These are phyloP conservation scores for Chrysolina haemoptera DNA, from an alignment of 2,888 invertebrate genomes.

Conservation along the genomic window DNA sequence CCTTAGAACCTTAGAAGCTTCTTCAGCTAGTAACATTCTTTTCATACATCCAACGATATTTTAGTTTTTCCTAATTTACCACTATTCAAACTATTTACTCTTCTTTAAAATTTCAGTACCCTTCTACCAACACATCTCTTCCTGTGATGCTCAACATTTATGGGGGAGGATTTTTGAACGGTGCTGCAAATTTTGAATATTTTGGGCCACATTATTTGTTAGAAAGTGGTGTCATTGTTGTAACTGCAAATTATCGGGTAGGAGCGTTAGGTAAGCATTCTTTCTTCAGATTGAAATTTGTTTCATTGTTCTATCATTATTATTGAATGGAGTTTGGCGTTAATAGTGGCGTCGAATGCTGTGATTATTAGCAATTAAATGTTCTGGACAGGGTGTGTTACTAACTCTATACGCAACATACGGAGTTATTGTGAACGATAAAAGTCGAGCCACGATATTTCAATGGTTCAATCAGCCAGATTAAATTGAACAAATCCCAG, in stretches of 20 bases:
- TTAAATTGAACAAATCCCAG: no score
- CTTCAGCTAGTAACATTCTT: neutral
- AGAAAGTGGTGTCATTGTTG: constrained; percentile 59
- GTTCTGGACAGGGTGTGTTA: no score
- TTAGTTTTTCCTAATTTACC: neutral
- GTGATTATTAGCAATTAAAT: no score
- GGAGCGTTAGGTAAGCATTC: constrained; percentile 53
- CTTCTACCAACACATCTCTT: constrained; percentile 47
- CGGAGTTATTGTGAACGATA: no score
- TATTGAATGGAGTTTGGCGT: no score
- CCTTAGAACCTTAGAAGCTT: neutral
- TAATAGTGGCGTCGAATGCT: no score
- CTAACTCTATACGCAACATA: no score
- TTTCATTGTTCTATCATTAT: no score
- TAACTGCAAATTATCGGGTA: constrained; percentile 56
- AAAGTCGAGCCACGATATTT: no score
- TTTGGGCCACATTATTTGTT: constrained; percentile 64
- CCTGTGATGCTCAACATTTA: constrained; percentile 68
- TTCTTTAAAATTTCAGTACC: constrained; percentile 33
- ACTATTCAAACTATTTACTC: no score
- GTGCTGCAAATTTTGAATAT: constrained; percentile 54
- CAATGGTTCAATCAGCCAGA: no score
- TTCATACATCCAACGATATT: neutral
- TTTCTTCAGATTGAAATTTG: no score
- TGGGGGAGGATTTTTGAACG: constrained; percentile 66